Evolutionary conservation across 2,888 invertebrate species (phyloP).

Genomic region (Camptogramma bilineatum): DNA sequence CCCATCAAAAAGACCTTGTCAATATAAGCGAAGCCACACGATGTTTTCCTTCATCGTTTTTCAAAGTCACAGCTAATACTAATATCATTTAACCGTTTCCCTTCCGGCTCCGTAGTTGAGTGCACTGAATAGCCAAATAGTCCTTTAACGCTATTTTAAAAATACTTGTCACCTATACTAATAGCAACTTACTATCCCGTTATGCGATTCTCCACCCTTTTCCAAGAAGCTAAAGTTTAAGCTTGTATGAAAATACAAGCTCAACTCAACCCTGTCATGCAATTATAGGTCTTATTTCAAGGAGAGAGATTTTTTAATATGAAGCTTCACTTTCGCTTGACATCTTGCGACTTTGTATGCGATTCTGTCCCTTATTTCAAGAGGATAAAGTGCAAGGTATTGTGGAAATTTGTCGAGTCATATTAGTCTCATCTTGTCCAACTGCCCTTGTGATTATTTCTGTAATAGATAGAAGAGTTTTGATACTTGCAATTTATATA

Average conservation of each 20-base stretch:
- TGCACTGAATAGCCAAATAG: slow-evolving; percentile 34
- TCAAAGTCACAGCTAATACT: slow-evolving; percentile 2
- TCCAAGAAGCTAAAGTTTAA: slow-evolving; percentile 13
- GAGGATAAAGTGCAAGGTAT: slow-evolving; percentile 21
- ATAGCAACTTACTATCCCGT: slow-evolving; percentile 34
- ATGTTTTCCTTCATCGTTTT: neutral
- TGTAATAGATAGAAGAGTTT: slow-evolving; percentile 47
- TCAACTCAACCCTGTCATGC: neutral
- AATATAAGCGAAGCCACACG: neutral
- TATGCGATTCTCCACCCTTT: slow-evolving; percentile 26
- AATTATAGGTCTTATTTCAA: neutral
- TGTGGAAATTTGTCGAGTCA: slow-evolving; percentile 74
- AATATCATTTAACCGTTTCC: slow-evolving; percentile 19
- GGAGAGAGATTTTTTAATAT: neutral
- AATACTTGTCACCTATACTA: slow-evolving; percentile 45
- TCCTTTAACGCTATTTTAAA: slow-evolving; percentile 39
- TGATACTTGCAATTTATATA: slow-evolving; percentile 51
- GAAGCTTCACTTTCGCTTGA: neutral
- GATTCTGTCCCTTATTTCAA: slow-evolving; percentile 26
- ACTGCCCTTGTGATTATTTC: slow-evolving; percentile 69
- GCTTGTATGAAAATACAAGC: neutral
- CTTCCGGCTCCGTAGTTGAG: slow-evolving; percentile 23
- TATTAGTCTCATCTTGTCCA: slow-evolving; percentile 77
- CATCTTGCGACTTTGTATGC: slow-evolving; percentile 20
- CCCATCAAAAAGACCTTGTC: too few species aligned